Evolutionary conservation across 2,113 vertebrate species (phyloP).

Genomic region (Marmota flaviventris): DNA sequence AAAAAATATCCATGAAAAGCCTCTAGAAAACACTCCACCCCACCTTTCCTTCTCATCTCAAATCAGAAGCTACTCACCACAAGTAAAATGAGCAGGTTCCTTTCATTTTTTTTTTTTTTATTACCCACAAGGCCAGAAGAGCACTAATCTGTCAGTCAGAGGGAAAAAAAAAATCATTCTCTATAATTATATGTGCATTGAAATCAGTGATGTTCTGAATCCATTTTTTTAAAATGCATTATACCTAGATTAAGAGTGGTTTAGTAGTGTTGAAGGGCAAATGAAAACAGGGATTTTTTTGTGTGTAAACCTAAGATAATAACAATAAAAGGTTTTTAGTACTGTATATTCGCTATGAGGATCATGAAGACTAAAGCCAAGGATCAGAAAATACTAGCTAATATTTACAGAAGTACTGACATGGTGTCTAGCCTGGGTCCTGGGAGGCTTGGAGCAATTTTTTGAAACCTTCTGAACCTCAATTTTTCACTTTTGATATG

Average conservation of each 20-base stretch:
- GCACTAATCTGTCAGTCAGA: neutral
- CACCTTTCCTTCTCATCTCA: neutral
- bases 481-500: constrained; percentile 29
- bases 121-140: neutral
- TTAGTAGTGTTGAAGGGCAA: neutral
- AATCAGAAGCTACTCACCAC: neutral
- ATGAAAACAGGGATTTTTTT: neutral
- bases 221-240: neutral
- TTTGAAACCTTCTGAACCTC: neutral
- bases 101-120: constrained; percentile 21
- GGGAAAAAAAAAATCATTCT: neutral
- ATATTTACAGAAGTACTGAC: neutral
- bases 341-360: neutral
- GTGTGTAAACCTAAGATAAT: neutral
- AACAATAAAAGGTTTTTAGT: neutral
- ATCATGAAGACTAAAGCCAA: neutral
- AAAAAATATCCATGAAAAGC: neutral
- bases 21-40: neutral
- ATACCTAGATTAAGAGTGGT: neutral
- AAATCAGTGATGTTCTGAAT: neutral
- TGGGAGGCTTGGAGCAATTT: neutral
- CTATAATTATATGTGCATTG: neutral
- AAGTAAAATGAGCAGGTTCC: neutral
- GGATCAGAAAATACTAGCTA: neutral
- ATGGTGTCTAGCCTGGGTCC: neutral